Percentiles rank a stretch among this genome's conserved stretches.
These are phyloP conservation scores for Cheirogaleus medius DNA, from an alignment of 2,113 vertebrate species.

Conservation along the genomic window DNA sequence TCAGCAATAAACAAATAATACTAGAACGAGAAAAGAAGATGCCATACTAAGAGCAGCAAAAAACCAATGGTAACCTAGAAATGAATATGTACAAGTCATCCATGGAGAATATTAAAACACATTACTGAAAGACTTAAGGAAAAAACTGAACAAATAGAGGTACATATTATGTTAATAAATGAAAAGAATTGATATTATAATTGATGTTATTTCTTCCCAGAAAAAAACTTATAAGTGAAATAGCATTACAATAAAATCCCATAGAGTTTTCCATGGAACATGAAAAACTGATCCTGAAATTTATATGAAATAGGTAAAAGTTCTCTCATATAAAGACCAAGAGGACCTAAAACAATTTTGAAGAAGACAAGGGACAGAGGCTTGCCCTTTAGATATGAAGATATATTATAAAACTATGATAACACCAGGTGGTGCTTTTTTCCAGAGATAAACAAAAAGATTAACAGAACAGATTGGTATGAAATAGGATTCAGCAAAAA, in stretches of 20 bases:
- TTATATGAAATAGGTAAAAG: not conserved
- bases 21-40: not conserved
- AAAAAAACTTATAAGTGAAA: not conserved
- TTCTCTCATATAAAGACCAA: not conserved
- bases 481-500: constrained; percentile 21
- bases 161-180: not conserved
- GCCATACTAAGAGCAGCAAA: not conserved
- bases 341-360: not conserved
- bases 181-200: not conserved
- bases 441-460: not conserved
- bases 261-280: not conserved
- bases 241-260: constrained; percentile 21
- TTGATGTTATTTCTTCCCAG: not conserved
- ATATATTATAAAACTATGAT: not conserved
- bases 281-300: constrained; percentile 6
- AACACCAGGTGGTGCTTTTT: not conserved
- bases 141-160: not conserved
- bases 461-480: not conserved
- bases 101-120: not conserved
- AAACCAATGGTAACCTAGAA: not conserved
- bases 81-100: not conserved
- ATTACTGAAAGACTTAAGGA: not conserved
- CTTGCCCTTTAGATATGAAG: constrained; percentile 1
- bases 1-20: not conserved
- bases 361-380: not conserved